phyloP scores from a whole-genome alignment of 2,888 invertebrate genomes.

The Agrilus cyanescens region DNA sequence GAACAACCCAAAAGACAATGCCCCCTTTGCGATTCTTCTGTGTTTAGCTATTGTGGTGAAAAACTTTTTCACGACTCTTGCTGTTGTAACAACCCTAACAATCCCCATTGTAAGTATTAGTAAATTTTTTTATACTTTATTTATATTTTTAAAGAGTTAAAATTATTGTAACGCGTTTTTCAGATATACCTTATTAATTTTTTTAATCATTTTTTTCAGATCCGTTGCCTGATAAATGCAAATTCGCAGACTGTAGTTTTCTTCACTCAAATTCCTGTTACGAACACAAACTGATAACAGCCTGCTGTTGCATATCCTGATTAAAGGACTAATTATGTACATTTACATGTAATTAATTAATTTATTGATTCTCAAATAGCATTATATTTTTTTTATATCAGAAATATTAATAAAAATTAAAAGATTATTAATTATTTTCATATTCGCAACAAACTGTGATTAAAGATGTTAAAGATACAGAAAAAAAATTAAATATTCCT shows the following conservation, averaged over 20 bases:
- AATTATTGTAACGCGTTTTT: no score
- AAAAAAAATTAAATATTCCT: no score
- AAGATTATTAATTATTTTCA: no score
- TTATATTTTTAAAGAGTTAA: no score
- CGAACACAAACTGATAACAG: conserved; percentile 59
- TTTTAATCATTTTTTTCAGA: conserved; percentile 30
- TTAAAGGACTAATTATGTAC: no score
- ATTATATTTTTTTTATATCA: no score
- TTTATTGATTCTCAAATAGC: no score
- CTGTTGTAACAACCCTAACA: conserved; percentile 49
- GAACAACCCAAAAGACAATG: conserved; percentile 33
- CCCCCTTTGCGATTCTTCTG: conserved; percentile 65
- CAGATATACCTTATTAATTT: no score
- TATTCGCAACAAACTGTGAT: no score
- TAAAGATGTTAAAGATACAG: no score
- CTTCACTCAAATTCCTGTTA: conserved; percentile 63
- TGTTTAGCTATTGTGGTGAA: conserved; percentile 63
- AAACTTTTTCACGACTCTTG: conserved; percentile 67
- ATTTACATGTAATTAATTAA: no score
- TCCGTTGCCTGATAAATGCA: conserved; percentile 49
- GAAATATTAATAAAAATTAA: no score
- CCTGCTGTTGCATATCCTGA: conserved; percentile 50
- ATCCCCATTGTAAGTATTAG: conserved; percentile 34
- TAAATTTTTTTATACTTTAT: conserved; percentile 4
- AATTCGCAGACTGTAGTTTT: conserved; percentile 56